Evolutionary conservation across 2,888 invertebrate genomes (phyloP).

Genomic region (Acleris holmiana): DNA sequence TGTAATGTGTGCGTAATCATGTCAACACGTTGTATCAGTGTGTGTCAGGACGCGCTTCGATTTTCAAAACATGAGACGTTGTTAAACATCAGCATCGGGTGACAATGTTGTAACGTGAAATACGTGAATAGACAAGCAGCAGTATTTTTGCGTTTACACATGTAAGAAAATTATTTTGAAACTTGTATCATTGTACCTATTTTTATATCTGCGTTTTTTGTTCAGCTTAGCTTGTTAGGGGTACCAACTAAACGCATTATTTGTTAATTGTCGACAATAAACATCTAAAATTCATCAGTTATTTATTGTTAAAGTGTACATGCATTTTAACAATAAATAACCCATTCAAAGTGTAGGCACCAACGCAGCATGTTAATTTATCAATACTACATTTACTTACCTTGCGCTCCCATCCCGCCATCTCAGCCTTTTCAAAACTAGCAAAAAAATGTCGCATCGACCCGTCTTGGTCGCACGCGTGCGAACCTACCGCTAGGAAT

Average conservation of each 20-base stretch:
- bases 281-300: background rate
- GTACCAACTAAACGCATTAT: too few relatives aligned
- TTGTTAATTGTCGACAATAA: too few relatives aligned
- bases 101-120: slow-evolving; percentile 14
- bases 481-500: slow-evolving; percentile 16
- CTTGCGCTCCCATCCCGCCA: slow-evolving; percentile 8
- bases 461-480: slow-evolving; percentile 47
- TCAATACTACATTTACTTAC: slow-evolving; percentile 10
- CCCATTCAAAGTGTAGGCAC: background rate
- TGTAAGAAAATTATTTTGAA: background rate
- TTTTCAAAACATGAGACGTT: slow-evolving; percentile 21
- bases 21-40: slow-evolving; percentile 18
- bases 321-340: background rate
- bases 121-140: background rate
- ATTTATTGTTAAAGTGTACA: too few relatives aligned
- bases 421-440: slow-evolving; percentile 41
- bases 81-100: slow-evolving; percentile 2
- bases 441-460: slow-evolving; percentile 53
- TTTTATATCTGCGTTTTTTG: too few relatives aligned
- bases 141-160: background rate
- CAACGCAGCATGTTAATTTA: slow-evolving; percentile 1
- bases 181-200: too few relatives aligned
- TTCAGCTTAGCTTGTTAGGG: too few relatives aligned
- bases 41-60: slow-evolving; percentile 24
- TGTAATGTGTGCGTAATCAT: slow-evolving; percentile 21